phyloP scores from a whole-genome alignment of 2,888 invertebrate genomes.

The Phengaris alcon region DNA sequence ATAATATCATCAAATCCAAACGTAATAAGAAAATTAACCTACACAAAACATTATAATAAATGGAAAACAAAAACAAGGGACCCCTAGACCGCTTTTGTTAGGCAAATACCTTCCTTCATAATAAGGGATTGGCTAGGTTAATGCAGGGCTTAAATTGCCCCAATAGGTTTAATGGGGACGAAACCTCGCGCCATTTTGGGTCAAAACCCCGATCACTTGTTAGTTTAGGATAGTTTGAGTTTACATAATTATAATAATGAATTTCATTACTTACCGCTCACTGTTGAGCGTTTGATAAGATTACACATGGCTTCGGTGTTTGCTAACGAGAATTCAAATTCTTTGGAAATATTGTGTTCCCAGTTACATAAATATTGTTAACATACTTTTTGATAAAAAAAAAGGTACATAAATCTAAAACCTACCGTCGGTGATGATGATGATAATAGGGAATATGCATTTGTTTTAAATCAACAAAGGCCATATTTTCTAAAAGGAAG shows the following conservation, averaged over 20 bases:
- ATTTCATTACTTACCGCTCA: conserved; percentile 27
- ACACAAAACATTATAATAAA: conserved; percentile 26
- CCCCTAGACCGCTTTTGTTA: conserved; percentile 37
- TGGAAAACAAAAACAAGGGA: conserved; percentile 32
- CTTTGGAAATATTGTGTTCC: background rate
- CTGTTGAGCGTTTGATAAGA: conserved; percentile 5
- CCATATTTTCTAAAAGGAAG: too few relatives aligned
- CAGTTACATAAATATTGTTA: too few relatives aligned
- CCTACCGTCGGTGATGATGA: too few relatives aligned
- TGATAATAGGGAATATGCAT: too few relatives aligned
- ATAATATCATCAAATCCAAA: background rate
- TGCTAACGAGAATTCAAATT: background rate
- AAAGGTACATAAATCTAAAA: too few relatives aligned
- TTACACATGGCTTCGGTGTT: background rate
- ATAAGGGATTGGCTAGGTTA: conserved; percentile 39
- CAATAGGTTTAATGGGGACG: conserved; percentile 38
- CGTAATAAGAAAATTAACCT: background rate
- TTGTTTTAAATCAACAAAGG: too few relatives aligned
- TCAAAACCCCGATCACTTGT: conserved; percentile 38
- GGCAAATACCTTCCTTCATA: conserved; percentile 38
- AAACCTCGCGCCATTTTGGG: conserved; percentile 36
- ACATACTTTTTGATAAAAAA: too few relatives aligned
- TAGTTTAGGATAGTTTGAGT: conserved; percentile 33
- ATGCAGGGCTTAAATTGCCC: conserved; percentile 38
- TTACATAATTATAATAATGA: conserved; percentile 30